These are phyloP conservation scores for Parazoanthus darwini DNA, from an alignment of 92 coral and sea anemone genomes.

Conservation along the genomic window DNA sequence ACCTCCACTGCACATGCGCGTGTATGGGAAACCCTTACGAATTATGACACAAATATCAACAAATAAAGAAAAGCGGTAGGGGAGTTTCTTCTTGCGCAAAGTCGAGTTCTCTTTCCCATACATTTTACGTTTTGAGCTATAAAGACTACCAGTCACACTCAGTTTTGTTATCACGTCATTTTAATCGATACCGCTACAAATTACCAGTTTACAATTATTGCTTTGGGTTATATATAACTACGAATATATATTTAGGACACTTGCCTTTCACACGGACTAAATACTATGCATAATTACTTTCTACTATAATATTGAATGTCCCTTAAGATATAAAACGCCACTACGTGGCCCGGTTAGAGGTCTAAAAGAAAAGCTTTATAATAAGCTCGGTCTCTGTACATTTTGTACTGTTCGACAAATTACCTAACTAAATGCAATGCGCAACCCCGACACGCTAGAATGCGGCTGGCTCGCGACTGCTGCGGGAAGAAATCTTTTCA, in stretches of 20 bases:
- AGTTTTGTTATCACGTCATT: conserved; percentile 10
- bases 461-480: not conserved
- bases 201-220: conserved; percentile 27
- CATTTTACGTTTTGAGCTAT: not conserved
- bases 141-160: not conserved
- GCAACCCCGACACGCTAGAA: conserved; percentile 4
- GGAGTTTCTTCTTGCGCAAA: not conserved
- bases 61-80: not conserved
- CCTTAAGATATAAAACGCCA: conserved; percentile 18
- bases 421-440: not conserved
- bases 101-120: not conserved
- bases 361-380: conserved; percentile 9
- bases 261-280: conserved; percentile 18
- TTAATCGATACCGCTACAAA: conserved; percentile 37
- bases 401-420: conserved; percentile 6
- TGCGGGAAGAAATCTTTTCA: not conserved
- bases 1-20: too few relatives aligned
- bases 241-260: conserved; percentile 21
- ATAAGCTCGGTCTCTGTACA: conserved; percentile 21
- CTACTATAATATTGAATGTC: conserved; percentile 7
- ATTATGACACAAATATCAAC: too few relatives aligned
- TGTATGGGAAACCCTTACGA: too few relatives aligned
- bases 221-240: not conserved
- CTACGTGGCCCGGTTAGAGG: conserved; percentile 20
- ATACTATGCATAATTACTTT: conserved; percentile 19